Evolutionary conservation across 2,113 vertebrate genomes (phyloP).

Genomic region (Phycodurus eques): DNA sequence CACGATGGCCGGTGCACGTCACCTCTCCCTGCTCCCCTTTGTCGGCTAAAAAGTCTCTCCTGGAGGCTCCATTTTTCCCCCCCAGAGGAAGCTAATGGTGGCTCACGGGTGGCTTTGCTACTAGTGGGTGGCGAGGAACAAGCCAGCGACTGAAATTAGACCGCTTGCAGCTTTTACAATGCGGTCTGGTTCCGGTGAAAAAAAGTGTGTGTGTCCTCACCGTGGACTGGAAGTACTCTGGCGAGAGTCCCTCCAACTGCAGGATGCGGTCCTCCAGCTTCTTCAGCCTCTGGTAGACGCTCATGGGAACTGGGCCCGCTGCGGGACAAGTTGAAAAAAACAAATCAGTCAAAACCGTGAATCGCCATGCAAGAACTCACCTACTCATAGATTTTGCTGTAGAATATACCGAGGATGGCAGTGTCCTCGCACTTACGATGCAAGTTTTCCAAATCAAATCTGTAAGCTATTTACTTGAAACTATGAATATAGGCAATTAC

Average conservation of each 20-base stretch:
- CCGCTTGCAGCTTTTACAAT: not conserved
- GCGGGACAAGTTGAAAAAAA: conserved; percentile 19
- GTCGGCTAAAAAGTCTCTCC: not conserved
- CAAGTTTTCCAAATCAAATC: too few species aligned
- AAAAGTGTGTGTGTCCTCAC: conserved; percentile 69
- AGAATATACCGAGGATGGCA: too few species aligned
- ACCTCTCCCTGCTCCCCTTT: not conserved
- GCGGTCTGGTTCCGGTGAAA: not conserved
- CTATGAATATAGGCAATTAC: too few species aligned
- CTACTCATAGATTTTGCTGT: too few species aligned
- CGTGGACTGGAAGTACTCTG: conserved; percentile 92
- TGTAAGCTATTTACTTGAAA: too few species aligned
- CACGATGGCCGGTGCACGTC: not conserved
- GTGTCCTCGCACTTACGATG: too few species aligned
- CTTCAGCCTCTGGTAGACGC: conserved; percentile 94
- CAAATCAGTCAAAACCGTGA: not conserved
- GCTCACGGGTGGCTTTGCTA: not conserved
- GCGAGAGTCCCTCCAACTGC: conserved; percentile 95
- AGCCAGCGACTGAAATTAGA: not conserved
- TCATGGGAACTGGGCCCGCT: conserved; percentile 90
- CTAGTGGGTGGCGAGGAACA: too few species aligned
- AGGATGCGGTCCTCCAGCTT: conserved; percentile 95
- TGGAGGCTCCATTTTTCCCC: not conserved
- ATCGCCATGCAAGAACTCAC: too few species aligned
- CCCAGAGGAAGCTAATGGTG: not conserved